phyloP scores from a whole-genome alignment of 2,888 invertebrate genomes.

The Hymenopus coronatus region DNA sequence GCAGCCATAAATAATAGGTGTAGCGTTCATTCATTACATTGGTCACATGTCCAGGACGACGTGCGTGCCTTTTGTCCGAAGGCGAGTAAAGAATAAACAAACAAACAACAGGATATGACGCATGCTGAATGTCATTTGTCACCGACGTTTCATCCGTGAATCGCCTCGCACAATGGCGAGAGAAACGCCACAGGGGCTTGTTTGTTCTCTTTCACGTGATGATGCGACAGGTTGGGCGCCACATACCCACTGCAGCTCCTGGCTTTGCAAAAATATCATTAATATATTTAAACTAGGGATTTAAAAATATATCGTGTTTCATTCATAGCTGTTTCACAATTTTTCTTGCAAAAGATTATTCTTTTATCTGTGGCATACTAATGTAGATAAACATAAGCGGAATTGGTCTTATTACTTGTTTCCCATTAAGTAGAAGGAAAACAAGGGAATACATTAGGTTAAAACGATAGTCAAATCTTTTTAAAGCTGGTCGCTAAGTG shows the following conservation, averaged over 20 bases:
- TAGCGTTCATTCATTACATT: constrained; percentile 15
- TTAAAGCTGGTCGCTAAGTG: too few species aligned
- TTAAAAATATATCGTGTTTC: too few species aligned
- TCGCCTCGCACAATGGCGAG: not conserved
- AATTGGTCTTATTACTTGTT: too few species aligned
- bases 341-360: too few species aligned
- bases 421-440: too few species aligned
- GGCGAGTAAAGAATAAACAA: constrained; percentile 19
- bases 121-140: constrained; percentile 8
- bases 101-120: constrained; percentile 6
- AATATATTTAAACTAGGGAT: too few species aligned
- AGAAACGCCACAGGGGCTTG: not conserved
- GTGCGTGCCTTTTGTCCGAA: constrained; percentile 3
- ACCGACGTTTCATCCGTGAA: not conserved
- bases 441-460: too few species aligned
- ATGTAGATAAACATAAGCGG: too few species aligned
- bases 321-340: too few species aligned
- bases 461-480: too few species aligned
- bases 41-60: not conserved
- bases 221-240: not conserved
- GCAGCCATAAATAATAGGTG: constrained; percentile 19
- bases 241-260: not conserved
- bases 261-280: not conserved
- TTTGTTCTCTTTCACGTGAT: not conserved
- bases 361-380: too few species aligned